Conservation (phyloP, 2,888 invertebrate genomes). For the Drosophila tripunctata region DNA sequence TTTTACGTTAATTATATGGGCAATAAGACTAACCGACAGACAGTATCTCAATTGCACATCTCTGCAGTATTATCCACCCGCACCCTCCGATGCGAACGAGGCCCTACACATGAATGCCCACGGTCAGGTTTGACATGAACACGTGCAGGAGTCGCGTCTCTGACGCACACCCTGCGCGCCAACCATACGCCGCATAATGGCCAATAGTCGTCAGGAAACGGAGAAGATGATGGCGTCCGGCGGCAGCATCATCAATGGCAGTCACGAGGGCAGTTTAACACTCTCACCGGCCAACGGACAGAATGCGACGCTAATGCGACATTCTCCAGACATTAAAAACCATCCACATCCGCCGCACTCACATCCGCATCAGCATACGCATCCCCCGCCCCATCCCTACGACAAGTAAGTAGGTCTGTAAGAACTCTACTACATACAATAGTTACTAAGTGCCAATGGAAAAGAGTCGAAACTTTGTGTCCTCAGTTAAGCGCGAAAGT, state of each 20-base stretch:
- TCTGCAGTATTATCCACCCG: constrained; percentile 93
- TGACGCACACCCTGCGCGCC: constrained; percentile 85
- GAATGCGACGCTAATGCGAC: constrained; percentile 82
- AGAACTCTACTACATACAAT: constrained; percentile 29
- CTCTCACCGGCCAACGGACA: constrained; percentile 77
- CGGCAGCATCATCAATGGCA: constrained; percentile 43
- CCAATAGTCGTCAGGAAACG: constrained; percentile 84
- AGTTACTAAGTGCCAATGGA: constrained; percentile 52
- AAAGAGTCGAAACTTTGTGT: not conserved
- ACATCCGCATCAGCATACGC: too few relatives aligned
- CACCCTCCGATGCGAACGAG: constrained; percentile 89
- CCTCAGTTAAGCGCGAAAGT: not conserved
- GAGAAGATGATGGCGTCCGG: constrained; percentile 83
- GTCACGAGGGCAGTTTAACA: constrained; percentile 60
- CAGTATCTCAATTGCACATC: constrained; percentile 84
- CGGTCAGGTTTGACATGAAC: constrained; percentile 92
- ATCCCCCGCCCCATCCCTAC: constrained; percentile 80
- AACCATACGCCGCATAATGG: constrained; percentile 84
- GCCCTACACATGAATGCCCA: constrained; percentile 93
- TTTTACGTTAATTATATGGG: constrained; percentile 28
- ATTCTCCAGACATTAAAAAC: constrained; percentile 81
- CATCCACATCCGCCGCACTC: too few relatives aligned
- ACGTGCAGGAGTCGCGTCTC: constrained; percentile 86
- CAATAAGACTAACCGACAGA: constrained; percentile 63
- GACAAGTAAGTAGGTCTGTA: constrained; percentile 74